Percentiles rank a stretch among this genome's conserved stretches.
Evolutionary conservation across 2,797 vertebrate genomes (phyloP).

Genomic region (Aphelocoma californica): DNA sequence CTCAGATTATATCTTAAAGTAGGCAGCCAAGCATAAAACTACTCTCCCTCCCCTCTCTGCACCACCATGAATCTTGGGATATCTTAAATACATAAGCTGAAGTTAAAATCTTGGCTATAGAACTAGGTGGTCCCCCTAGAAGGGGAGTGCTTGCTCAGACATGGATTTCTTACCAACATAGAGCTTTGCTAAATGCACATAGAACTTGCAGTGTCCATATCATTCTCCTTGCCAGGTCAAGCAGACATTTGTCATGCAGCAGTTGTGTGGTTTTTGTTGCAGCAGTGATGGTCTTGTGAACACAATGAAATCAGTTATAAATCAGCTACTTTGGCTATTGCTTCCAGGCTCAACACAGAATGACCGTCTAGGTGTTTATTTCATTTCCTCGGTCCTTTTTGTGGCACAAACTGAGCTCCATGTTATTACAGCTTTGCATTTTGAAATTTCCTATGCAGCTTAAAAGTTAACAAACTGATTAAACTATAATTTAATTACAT

Average conservation of each 20-base stretch:
- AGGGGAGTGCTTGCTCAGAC: not conserved
- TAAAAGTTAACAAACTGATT: not conserved
- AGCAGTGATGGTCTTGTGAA: not conserved
- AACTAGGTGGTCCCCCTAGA: not conserved
- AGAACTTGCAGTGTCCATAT: not conserved
- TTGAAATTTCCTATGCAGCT: not conserved
- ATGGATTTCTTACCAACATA: not conserved
- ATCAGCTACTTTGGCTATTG: not conserved
- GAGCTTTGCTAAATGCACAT: not conserved
- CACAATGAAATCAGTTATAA: not conserved
- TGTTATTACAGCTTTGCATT: not conserved
- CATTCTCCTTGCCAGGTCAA: not conserved
- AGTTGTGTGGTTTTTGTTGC: not conserved
- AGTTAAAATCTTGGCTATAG: not conserved
- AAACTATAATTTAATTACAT: not conserved
- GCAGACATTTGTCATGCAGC: not conserved
- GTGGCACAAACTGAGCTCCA: not conserved
- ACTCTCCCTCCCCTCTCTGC: rapidly evolving
- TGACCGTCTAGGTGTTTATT: not conserved
- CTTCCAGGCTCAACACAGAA: not conserved
- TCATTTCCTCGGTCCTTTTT: not conserved
- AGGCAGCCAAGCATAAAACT: not conserved
- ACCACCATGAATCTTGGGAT: not conserved
- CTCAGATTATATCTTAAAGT: not conserved
- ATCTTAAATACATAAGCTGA: not conserved